phyloP scores from a whole-genome alignment of 2,113 vertebrate genomes.

The Physeter macrocephalus region DNA sequence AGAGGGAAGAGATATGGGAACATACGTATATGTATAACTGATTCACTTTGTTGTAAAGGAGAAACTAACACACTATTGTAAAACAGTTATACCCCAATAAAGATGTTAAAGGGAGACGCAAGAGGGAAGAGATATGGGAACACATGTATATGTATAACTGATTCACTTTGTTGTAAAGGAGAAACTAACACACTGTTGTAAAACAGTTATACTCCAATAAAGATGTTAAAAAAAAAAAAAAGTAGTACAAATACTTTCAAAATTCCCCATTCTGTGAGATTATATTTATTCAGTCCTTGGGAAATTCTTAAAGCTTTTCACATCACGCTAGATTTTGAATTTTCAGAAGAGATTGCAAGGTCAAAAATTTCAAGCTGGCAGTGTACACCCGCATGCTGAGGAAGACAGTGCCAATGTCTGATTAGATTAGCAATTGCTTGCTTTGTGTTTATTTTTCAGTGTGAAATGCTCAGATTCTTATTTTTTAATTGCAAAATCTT shows the following conservation, averaged over 20 bases:
- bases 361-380: background rate
- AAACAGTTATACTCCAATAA: no score
- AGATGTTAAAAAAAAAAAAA: no score
- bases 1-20: no score
- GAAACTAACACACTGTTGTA: no score
- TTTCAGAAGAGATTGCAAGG: constrained; percentile 38
- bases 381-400: background rate
- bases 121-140: no score
- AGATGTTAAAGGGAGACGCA: no score
- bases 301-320: constrained; percentile 46
- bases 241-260: constrained; percentile 29
- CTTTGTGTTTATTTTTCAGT: background rate
- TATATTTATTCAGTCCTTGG: constrained; percentile 27
- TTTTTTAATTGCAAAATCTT: background rate
- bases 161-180: no score
- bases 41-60: no score
- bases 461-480: background rate
- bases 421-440: background rate
- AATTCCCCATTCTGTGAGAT: constrained; percentile 1
- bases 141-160: no score
- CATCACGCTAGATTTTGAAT: background rate
- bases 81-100: no score
- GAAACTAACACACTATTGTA: no score
- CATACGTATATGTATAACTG: no score
- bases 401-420: background rate